These are phyloP conservation scores for Hippopotamus amphibius DNA, from an alignment of 2,113 vertebrate species.

Conservation along the genomic window DNA sequence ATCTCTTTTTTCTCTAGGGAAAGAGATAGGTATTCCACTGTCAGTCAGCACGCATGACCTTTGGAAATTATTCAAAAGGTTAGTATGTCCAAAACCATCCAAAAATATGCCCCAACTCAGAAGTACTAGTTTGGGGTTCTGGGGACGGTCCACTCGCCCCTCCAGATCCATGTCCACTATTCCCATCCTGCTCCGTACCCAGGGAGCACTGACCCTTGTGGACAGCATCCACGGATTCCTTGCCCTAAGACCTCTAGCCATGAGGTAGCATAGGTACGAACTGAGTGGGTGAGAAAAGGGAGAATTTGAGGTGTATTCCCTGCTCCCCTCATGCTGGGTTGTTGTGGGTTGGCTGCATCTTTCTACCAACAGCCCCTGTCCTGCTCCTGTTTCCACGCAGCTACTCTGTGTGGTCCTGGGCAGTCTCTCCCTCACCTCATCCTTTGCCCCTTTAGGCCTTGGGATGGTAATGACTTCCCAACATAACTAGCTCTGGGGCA, in stretches of 20 bases:
- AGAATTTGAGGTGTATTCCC: not conserved
- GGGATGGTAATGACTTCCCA: not conserved
- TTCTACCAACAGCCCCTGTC: not conserved
- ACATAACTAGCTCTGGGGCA: not conserved
- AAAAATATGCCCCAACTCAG: not conserved
- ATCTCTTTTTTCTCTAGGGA: constrained; percentile 65
- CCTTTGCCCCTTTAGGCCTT: not conserved
- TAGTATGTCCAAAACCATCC: constrained; percentile 37
- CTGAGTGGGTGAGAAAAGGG: not conserved
- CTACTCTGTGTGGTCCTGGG: not conserved
- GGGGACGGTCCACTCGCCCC: not conserved
- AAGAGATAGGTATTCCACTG: constrained; percentile 52
- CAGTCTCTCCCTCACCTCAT: not conserved
- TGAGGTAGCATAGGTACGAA: not conserved
- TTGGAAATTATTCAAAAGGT: constrained; percentile 36
- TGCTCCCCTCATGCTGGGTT: not conserved
- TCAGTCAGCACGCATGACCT: constrained; percentile 51
- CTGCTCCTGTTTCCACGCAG: not conserved
- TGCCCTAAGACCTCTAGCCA: not conserved
- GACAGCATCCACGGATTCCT: not conserved
- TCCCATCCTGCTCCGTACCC: not conserved
- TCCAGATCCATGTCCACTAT: not conserved
- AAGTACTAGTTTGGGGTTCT: not conserved
- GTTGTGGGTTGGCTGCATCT: not conserved
- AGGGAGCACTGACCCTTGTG: not conserved